Base-by-base conservation (phyloP, 1,140 invertebrate species). In the Tetramorium alpestre region DNA sequence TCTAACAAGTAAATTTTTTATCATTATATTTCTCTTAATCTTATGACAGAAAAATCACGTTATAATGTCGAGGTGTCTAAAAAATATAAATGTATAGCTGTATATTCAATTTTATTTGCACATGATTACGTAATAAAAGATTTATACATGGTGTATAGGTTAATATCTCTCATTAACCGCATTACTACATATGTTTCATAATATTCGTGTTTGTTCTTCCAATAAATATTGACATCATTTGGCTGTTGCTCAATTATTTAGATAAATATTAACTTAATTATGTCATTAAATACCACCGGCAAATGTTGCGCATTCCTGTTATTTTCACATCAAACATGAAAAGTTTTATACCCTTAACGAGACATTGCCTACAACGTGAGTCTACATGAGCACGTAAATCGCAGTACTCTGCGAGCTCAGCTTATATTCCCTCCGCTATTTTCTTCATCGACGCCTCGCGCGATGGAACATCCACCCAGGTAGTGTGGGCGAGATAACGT, bases 401-500 rank as follows among this genome's bases (percentile, higher is more conserved):
- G 25, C 56, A 69, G 67, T 73, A 75, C 62, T 28, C n/a, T 60
- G 47, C 28, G 54, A 73, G 69, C 33, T 22, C 33, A 11, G 22
- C 69, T 75, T 75, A 75, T 60, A 75, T 80, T 80, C 10, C 54
- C 54, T 28, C 41, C 41, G 69, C 56, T 33, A 28, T 86, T 80
- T 78, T 51, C 73, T 67, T 51, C 62, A 60, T 38, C 69, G 78
- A 85, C 54, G 86, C 65, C 47, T 78, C 41, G 75, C 65, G 18
- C 69, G 22, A n/a, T 70, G 56, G 47, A 62, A 67, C 60, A 67
- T 60, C 87, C 58, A 60, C 16, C 49, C 62, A 80, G 41, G 38
- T 28, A 80, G 77, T 58, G 91, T 93, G 87, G 90, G 90, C 92
- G 92, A 85, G 89, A 89, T 81, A 70, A 49, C 33, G 92, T 93